A percentile compares a stretch with the other conserved stretches of the same genome.
Evolutionary conservation across 1,140 invertebrate genomes (phyloP).

Genomic region (Calephelis nemesis): DNA sequence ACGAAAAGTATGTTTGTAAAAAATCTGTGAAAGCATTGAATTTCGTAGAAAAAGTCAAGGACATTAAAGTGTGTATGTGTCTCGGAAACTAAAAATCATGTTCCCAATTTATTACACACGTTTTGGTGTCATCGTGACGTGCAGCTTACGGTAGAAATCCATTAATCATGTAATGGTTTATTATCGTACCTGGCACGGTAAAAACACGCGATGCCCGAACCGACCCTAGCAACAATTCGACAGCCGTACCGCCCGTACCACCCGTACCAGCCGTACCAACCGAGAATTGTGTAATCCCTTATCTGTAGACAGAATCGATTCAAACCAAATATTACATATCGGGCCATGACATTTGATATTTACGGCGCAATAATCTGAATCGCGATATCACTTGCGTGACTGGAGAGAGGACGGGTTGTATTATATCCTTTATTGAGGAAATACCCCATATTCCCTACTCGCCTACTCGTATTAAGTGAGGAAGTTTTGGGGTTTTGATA

Average conservation of each 20-base stretch:
- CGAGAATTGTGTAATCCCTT: conserved; percentile 64
- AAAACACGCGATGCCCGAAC: conserved; percentile 60
- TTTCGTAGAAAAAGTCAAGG: background rate
- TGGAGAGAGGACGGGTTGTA: conserved; percentile 38
- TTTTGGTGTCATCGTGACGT: conserved; percentile 43
- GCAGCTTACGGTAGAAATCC: conserved; percentile 47
- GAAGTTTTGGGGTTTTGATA: background rate
- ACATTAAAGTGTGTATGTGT: background rate
- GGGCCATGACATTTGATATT: conserved; percentile 73
- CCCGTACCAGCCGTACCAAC: conserved; percentile 66
- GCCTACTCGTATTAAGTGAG: conserved; percentile 8
- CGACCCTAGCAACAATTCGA: conserved; percentile 53
- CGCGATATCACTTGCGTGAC: conserved; percentile 59
- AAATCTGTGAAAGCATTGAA: background rate
- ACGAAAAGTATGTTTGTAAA: background rate
- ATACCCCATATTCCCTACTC: conserved; percentile 16
- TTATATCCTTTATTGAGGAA: conserved; percentile 48
- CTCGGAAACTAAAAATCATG: background rate
- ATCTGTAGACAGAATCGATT: conserved; percentile 72
- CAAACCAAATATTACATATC: conserved; percentile 72
- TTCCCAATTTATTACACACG: conserved; percentile 23
- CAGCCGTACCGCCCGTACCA: conserved; percentile 53
- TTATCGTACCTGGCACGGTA: conserved; percentile 45
- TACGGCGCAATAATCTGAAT: conserved; percentile 68
- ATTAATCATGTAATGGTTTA: conserved; percentile 54